Percentiles rank a stretch among this genome's conserved stretches.
Conservation (phyloP, 1,140 invertebrate genomes). For the Anastatus disparis region DNA sequence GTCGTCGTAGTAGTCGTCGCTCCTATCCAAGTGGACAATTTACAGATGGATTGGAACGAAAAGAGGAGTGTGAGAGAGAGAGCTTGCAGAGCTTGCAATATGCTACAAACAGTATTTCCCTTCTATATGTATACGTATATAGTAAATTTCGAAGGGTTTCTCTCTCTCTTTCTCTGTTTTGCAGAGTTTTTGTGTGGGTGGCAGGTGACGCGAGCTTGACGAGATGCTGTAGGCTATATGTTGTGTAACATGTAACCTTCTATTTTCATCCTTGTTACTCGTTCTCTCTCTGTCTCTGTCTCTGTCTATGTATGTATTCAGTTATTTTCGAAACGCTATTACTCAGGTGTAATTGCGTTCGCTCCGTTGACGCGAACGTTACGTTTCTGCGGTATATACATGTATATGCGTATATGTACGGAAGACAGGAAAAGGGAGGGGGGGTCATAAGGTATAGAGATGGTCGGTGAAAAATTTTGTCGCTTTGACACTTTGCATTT, state of each 20-base stretch:
- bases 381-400: too few species aligned
- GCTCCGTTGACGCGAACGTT: slow-evolving; percentile 9
- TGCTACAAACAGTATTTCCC: not conserved
- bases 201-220: not conserved
- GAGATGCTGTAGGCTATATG: not conserved
- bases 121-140: too few species aligned
- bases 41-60: slow-evolving; percentile 23
- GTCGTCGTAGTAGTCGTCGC: slow-evolving; percentile 10
- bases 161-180: not conserved
- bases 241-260: too few species aligned
- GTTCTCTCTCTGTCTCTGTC: not conserved
- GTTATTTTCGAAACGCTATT: slow-evolving; percentile 33
- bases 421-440: not conserved
- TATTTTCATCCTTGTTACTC: not conserved
- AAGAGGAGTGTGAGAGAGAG: not conserved
- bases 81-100: not conserved
- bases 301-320: not conserved
- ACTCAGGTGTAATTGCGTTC: slow-evolving; percentile 38
- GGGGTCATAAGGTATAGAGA: too few species aligned
- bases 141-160: too few species aligned
- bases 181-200: not conserved
- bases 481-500: slow-evolving; percentile 1
- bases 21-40: slow-evolving; percentile 29
- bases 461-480: not conserved
- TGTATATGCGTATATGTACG: too few species aligned